Evolutionary conservation across 1,140 invertebrate genomes (phyloP), one percentile per base, ranked within the genome.

Genomic region (Pseudobourletiella spinata): DNA sequence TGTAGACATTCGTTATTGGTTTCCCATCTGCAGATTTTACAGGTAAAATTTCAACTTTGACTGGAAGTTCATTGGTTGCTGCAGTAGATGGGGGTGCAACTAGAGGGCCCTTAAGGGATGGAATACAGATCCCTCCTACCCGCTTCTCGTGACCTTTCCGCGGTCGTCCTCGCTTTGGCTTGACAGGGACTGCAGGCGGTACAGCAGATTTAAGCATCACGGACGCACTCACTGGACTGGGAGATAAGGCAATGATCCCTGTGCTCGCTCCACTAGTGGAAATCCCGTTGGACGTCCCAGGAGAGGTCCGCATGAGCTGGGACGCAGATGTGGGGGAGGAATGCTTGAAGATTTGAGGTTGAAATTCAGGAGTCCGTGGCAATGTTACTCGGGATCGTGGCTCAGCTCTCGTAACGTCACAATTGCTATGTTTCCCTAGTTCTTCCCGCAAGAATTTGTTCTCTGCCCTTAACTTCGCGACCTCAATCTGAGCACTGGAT

Each of bases 81-180:
- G n/a, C n/a, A n/a, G n/a, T n/a, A n/a, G n/a, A n/a, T n/a, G n/a
- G 48, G 48, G n/a, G 22, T 25, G 6, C 4, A 26, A 26, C 24
- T 51, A 22, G 14, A 25, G 24, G 48, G 24, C 25, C 32, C n/a
- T 39, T 39, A 39, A 39, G 4, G 18, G 25, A 51, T 25, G 63
- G 58, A 15, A 59, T 22, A 30, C 20, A 59, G 52, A 59, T 54
- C 16, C 52, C 30, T 51, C 43, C 30, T 4, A 44, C 51, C 22
- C 64, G 18, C 42, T 60, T 62, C 35, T 69, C 67, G 18, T 50
- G 30, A 0, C 67, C 67, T 59, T 66, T 65, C 20, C 59, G 44
- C 4, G 67, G 67, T 24, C 67, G 6, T 18, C 8, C 18, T 18
- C 32, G 32, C 32, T 39, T 39, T 11, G 32, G 32, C n/a, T 39